Base-by-base conservation (phyloP, 2,797 vertebrate genomes). In the Craterocephalus amniculus region DNA sequence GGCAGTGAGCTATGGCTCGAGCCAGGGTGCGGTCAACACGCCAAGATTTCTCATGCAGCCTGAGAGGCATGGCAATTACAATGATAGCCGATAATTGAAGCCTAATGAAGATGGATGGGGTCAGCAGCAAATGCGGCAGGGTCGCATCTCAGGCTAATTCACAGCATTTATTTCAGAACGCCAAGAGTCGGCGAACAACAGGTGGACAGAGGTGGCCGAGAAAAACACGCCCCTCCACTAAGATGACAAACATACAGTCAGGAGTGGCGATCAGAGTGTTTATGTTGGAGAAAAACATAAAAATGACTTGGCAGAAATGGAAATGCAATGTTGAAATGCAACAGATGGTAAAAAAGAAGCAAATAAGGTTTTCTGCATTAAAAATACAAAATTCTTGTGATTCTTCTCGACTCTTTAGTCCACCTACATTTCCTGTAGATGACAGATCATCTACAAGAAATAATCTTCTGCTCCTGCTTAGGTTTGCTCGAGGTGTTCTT, bases 31-130 rank as follows among this genome's bases (percentile, higher is more conserved):
- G 78, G 75, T 86, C 77, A 65, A 63, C 51, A 29, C 40, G 84
- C 87, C 87, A 72, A 72, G 77, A 78, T 86, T 92, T 86, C 79
- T 88, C 86, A 90, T 55, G 84, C 81, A 54, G 56, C 45, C 76
- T 40, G 80, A 88, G 77, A 83, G 70, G 78, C 80, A 70, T 40
- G 66, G 83, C 84, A 90, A 87, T 91, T 88, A 89, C 85, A 85
- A 89, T 64, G 80, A 79, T 10, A 72, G 86, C 61, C 64, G 63
- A 86, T 91, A 87, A 89, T 85, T 84, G 81, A 72, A 74, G 78
- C 40, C 13, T 87, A 87, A 91, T 91, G 87, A 74, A 92, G 91
- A 92, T 64, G 79, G 80, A 91, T 92, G 87, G 76, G 86, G 89
- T 89, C 81, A 54, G 72, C 18, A 1, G 83, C 22, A 51, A 87